Evolutionary conservation across 2,888 invertebrate genomes (phyloP).

Genomic region (Busseola fusca): DNA sequence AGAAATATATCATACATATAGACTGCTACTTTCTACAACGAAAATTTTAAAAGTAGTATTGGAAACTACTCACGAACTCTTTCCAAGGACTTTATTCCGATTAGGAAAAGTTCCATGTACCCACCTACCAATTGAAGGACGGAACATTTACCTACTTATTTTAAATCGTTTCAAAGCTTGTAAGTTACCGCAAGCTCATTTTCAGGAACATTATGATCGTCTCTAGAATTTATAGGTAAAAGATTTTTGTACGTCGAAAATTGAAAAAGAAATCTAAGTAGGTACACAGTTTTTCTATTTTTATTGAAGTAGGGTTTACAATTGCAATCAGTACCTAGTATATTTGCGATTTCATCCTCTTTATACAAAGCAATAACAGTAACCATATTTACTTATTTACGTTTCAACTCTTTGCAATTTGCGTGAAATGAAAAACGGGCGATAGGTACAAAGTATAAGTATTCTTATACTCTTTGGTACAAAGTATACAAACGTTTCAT

Average conservation of each 20-base stretch:
- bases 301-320: neutral
- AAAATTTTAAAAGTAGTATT: conserved; percentile 13
- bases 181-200: neutral
- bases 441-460: neutral
- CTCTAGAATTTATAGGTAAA: neutral
- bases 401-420: conserved; percentile 3
- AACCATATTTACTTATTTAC: conserved; percentile 10
- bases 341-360: conserved; percentile 15
- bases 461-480: too few species aligned
- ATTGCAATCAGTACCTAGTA: neutral
- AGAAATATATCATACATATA: neutral
- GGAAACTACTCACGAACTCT: conserved; percentile 17
- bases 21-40: neutral
- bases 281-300: neutral
- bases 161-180: conserved; percentile 20
- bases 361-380: conserved; percentile 1
- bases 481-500: too few species aligned
- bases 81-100: conserved; percentile 30
- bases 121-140: neutral
- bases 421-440: conserved; percentile 3
- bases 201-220: conserved; percentile 3
- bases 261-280: neutral
- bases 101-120: conserved; percentile 12
- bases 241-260: neutral
- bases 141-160: conserved; percentile 25